Conservation (phyloP, 2,888 invertebrate genomes). For the Cordilura impudica region DNA sequence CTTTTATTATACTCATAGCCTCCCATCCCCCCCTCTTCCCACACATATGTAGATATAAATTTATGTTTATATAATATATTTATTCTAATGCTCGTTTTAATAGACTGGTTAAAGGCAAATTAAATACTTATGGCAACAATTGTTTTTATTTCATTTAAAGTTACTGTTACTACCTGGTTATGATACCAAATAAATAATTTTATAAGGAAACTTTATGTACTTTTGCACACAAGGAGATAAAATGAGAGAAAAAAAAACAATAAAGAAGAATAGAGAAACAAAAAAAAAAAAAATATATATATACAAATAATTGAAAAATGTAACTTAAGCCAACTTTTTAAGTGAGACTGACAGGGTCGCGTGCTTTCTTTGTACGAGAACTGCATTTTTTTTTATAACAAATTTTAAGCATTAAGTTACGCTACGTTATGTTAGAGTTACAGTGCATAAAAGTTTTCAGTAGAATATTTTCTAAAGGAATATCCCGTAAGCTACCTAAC, state of each 20-base stretch:
- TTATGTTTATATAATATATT: no score
- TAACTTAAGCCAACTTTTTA: slow-evolving; percentile 56
- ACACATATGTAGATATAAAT: no score
- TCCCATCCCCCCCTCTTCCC: no score
- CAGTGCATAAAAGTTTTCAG: slow-evolving; percentile 48
- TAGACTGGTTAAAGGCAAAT: slow-evolving; percentile 38
- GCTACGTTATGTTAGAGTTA: slow-evolving; percentile 37
- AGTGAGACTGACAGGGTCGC: slow-evolving; percentile 62
- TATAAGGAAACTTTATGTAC: slow-evolving; percentile 40
- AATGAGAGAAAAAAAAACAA: neutral
- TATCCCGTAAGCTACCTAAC: slow-evolving; percentile 37
- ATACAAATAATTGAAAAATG: slow-evolving; percentile 59
- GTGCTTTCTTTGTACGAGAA: slow-evolving; percentile 40
- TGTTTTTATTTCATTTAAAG: neutral
- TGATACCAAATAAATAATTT: slow-evolving; percentile 54
- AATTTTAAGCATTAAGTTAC: slow-evolving; percentile 40
- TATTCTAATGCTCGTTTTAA: slow-evolving; percentile 43
- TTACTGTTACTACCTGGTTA: slow-evolving; percentile 12
- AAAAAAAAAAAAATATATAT: neutral
- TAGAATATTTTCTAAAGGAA: slow-evolving; percentile 30
- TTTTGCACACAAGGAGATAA: neutral
- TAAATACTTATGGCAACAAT: slow-evolving; percentile 31
- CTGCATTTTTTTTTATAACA: slow-evolving; percentile 1
- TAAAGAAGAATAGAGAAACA: neutral
- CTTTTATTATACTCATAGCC: no score